Evolutionary conservation across 2,797 vertebrate genomes (phyloP), one percentile per base, ranked within the genome.

Genomic region (Centropyge bicolor): DNA sequence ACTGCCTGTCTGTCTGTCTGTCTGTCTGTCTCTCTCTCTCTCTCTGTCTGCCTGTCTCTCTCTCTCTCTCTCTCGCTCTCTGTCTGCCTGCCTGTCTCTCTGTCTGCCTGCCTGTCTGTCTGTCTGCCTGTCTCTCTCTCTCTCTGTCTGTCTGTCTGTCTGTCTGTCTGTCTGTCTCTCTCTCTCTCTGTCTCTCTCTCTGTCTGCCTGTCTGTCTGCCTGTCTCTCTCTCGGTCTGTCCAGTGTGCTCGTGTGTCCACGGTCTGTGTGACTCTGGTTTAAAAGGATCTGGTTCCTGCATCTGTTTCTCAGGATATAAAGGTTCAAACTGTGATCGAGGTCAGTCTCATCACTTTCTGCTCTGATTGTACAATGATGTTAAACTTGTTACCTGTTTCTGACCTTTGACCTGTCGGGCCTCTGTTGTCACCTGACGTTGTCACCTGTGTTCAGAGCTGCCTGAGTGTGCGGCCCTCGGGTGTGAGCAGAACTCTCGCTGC

Each of bases 221-320:
- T 19, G 11, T 68, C 38, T 82, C 81, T 31, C 8, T 67, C 51
- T 60, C 13, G 1, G 20, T 70, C 19, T 61, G 19, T 63, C 11
- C 79, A 99, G 98, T 86, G 31, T 99, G 98, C 55, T 85, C 40
- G 16, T 99, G 98, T 24, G 54, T 97, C 71, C 97, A 98, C 1
- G 98, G 98, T 3, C 40, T 96, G 5, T 99, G 98, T 89, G 93
- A 88, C 84, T 86, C 85, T 5, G 98, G 98, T 1, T 51, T 95
- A 4, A 71, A 41, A 0, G 97, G 97, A 0, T 80, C 96, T 0
- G 98, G 98, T 1, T 87, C 57, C 24, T 99, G 98, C 66, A 89
- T 87, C 7, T 99, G 98, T 82, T 92, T 96, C 55, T 97, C 97
- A 35, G 96, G 95, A 1, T 99, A 98, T 85, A 91, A 81, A 41